Evolutionary conservation across 2,797 vertebrate genomes (phyloP), one percentile per base, ranked within the genome.

Genomic region (Bovichtus diacanthus): DNA sequence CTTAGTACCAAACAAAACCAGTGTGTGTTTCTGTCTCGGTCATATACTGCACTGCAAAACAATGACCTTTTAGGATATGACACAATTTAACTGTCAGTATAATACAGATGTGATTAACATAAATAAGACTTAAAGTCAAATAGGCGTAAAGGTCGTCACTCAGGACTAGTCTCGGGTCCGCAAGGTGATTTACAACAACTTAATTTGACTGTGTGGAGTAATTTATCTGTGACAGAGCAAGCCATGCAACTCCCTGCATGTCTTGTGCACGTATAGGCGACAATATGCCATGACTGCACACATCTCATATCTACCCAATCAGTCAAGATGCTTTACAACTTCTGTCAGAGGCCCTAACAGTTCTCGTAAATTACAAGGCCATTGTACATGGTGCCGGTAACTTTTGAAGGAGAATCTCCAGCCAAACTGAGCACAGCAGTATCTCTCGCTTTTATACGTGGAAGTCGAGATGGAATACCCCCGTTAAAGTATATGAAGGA

Each of bases 71-170:
- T 19, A 43, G 58, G 78, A 87, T 86, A 86, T 82, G 88, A 81
- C 87, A 86, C 84, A 87, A 58, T 85, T 91, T 91, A 86, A 88
- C 84, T 87, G 85, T 88, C 90, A 27, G 84, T 90, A 90, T 88
- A 88, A 88, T 86, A 90, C 90, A 88, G 86, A 91, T 88, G 87
- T 93, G 91, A 94, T 93, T 93, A 93, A 94, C 92, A 92, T 93
- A 94, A 93, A 91, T 91, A 93, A 92, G 92, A 93, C 86, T 92
- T 90, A 89, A 93, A 95, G 91, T 94, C 92, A 93, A 93, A 93
- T 87, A 91, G 90, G 91, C 92, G 90, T 95, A 94, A 93, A 94
- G 93, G 93, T 94, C 92, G 88, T 95, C 93, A 94, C 90, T 94
- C 88, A 90, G 90, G 90, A 90, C 84, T 89, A 84, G 87, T 92